Conservation (phyloP, 2,113 vertebrate species). For the Myotis lucifugus region DNA sequence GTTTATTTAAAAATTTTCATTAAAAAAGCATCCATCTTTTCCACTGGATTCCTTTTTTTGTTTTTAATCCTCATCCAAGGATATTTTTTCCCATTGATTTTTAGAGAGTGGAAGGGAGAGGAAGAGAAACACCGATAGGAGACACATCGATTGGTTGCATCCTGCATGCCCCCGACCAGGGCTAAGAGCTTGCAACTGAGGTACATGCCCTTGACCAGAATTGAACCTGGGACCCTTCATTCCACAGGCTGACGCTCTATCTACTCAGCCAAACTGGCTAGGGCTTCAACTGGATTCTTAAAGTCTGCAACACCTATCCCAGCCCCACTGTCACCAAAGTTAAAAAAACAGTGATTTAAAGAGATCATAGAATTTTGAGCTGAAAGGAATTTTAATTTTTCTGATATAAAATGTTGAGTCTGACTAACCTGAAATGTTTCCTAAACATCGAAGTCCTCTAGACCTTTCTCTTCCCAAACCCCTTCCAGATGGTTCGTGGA, state of each 20-base stretch:
- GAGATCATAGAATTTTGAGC: not conserved
- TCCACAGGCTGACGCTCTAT: no score
- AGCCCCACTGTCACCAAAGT: not conserved
- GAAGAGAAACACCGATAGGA: no score
- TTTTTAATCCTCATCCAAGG: no score
- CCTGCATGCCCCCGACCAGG: no score
- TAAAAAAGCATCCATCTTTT: not conserved
- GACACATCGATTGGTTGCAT: no score
- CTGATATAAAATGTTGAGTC: not conserved
- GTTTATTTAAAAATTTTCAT: not conserved
- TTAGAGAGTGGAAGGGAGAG: no score
- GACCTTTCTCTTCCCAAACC: conserved; percentile 13
- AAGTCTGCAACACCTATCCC: not conserved
- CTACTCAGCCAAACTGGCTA: no score
- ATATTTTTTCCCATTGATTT: no score
- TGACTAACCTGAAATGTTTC: not conserved
- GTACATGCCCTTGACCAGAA: no score
- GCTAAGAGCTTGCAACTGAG: no score
- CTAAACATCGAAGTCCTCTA: not conserved
- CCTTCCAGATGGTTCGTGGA: not conserved
- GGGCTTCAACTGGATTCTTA: conserved; percentile 4
- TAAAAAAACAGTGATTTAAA: not conserved
- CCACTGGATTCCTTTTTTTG: not conserved
- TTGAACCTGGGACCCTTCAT: no score
- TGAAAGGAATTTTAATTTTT: conserved; percentile 41